Base-by-base conservation (phyloP, 1,140 invertebrate species). In the Drosophila simulans region DNA sequence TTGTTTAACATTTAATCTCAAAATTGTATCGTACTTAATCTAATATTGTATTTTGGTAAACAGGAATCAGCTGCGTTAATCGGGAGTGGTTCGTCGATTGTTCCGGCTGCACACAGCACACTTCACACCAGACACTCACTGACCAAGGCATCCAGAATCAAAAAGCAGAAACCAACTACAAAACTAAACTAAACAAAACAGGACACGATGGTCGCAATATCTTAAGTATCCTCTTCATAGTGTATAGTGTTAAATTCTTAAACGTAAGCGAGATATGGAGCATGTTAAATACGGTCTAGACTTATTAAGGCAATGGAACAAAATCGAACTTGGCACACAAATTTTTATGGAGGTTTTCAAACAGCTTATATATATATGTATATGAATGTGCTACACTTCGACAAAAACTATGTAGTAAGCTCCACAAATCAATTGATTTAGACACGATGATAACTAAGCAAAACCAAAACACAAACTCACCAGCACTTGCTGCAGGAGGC, bases 61-160 rank as follows among this genome's bases (percentile, higher is more conserved):
- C 55, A 91, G 90, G 77, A 91, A 91, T 79, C 90, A 91, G 51
- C 72, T 91, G 64, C 90, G 90, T 85, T 91, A 84, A 80, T 62
- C 35, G 52, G 27, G 13, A 70, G 35, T 35, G 45, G 27, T 34
- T 11, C 45, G 34, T 65, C 56, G 49, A 48, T 68, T 48, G 17
- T 51, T 48, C 59, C 54, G 55, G 57, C 62, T 42, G 73, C 45
- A 69, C 40, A 63, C 57, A 58, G 59, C 40, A 42, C 69, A 79
- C 53, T 35, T 52, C 49, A 64, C 40, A 57, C 42, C 42, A 48
- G 17, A 70, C 55, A 73, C 35, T 59, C 48, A 64, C 66, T 65
- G 73, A 84, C 80, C 60, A 80, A 77, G 72, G 72, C 78, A 82
- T 77, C 63, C 46, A 63, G 63, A 86, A 74, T 82, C 56, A 78